These are phyloP conservation scores for Ctenoplectra terminalis DNA, from an alignment of 1,140 invertebrate species.

Conservation along the genomic window DNA sequence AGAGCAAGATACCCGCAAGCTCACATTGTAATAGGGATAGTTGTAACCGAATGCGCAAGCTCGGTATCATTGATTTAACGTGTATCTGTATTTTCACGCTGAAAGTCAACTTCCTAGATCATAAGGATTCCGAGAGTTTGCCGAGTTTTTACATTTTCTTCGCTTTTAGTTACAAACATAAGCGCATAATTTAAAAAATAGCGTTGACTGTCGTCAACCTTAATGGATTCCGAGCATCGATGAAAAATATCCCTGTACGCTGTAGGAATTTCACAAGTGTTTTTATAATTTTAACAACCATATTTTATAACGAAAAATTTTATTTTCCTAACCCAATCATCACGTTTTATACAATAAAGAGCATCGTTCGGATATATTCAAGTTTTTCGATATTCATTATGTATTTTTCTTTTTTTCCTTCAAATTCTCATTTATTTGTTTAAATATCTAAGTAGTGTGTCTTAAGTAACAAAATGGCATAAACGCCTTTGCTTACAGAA, in stretches of 20 bases:
- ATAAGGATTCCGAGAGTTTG: background rate
- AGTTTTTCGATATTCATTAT: background rate
- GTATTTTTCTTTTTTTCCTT: background rate
- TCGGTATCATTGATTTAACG: conserved; percentile 82
- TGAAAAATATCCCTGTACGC: too few species aligned
- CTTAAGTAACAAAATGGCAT: conserved; percentile 23
- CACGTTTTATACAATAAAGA: background rate
- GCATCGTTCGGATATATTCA: background rate
- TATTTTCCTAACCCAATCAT: background rate
- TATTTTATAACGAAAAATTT: background rate
- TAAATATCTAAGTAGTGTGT: background rate
- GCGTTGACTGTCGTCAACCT: too few species aligned
- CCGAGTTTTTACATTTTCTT: background rate
- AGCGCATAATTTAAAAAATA: background rate
- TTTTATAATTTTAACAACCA: background rate
- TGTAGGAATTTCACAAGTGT: too few species aligned
- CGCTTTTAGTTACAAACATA: background rate
- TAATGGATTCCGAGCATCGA: too few species aligned
- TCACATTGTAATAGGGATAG: conserved; percentile 51
- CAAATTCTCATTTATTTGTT: background rate
- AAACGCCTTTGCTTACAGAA: conserved; percentile 1
- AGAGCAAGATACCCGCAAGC: conserved; percentile 60
- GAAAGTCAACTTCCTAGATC: conserved; percentile 47
- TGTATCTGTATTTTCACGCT: conserved; percentile 65
- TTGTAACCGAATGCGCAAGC: conserved; percentile 75